These are phyloP conservation scores for Steatornis caripensis DNA, from an alignment of 2,113 vertebrate species.

Conservation along the genomic window DNA sequence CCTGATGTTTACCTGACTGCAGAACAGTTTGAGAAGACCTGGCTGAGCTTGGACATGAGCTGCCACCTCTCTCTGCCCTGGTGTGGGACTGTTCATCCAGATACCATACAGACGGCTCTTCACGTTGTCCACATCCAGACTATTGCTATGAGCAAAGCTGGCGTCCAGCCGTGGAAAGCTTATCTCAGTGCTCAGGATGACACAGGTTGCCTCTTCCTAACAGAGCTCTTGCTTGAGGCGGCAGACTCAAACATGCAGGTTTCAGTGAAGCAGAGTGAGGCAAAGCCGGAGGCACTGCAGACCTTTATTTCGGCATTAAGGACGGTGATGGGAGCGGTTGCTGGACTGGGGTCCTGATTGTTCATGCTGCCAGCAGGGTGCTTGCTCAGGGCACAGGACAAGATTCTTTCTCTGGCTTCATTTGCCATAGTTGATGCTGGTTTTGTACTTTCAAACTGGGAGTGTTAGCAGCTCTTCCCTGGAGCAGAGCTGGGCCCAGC, in stretches of 20 bases:
- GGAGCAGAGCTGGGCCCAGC: not conserved
- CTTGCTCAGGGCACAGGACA: not conserved
- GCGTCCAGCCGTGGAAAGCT: slow-evolving; percentile 84
- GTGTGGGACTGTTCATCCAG: slow-evolving; percentile 62
- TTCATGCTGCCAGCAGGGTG: not conserved
- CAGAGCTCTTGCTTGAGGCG: slow-evolving; percentile 76
- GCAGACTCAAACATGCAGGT: slow-evolving; percentile 63
- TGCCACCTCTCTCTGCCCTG: slow-evolving; percentile 67
- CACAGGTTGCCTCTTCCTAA: slow-evolving; percentile 78
- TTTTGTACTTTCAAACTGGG: not conserved
- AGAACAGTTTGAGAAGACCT: slow-evolving; percentile 79
- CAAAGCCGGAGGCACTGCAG: slow-evolving; percentile 61
- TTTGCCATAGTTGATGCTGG: not conserved
- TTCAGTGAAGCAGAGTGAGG: slow-evolving; percentile 80
- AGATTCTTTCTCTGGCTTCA: not conserved
- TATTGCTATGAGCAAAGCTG: slow-evolving; percentile 84
- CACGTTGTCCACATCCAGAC: slow-evolving; percentile 89
- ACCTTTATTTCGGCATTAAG: slow-evolving; percentile 75
- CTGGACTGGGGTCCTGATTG: slow-evolving; percentile 54
- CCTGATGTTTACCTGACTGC: slow-evolving; percentile 69
- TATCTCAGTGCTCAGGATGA: slow-evolving; percentile 85
- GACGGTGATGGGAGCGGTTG: slow-evolving; percentile 71
- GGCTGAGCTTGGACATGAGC: slow-evolving; percentile 68
- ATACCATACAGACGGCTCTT: slow-evolving; percentile 84
- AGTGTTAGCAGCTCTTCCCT: not conserved